Conservation (phyloP, 92 coral and sea anemone species). For the Virgularia gustaviana region DNA sequence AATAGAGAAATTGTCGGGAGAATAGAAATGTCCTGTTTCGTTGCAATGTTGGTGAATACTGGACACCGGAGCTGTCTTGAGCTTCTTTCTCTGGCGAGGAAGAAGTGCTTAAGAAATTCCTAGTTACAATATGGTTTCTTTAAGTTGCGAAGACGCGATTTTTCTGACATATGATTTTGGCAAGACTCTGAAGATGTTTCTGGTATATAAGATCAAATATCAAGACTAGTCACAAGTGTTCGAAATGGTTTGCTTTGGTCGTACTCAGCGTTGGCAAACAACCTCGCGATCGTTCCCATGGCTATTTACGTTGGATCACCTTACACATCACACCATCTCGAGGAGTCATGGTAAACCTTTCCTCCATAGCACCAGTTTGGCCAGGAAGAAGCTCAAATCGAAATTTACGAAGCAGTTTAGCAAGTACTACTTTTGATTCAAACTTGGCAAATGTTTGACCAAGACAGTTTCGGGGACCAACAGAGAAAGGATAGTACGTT, state of each 20-base stretch:
- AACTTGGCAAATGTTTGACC: constrained; percentile 33
- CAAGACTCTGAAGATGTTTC: constrained; percentile 4
- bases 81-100: too few species aligned
- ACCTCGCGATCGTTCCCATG: neutral
- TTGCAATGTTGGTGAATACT: too few species aligned
- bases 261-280: neutral
- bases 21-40: too few species aligned
- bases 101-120: too few species aligned
- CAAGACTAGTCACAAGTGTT: too few species aligned
- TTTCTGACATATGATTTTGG: too few species aligned
- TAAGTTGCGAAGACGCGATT: too few species aligned
- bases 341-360: constrained; percentile 8
- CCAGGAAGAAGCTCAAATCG: constrained; percentile 23
- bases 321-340: constrained; percentile 37
- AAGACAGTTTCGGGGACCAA: constrained; percentile 31
- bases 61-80: too few species aligned
- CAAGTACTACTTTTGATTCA: constrained; percentile 27
- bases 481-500: constrained; percentile 27
- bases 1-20: too few species aligned
- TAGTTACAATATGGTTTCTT: too few species aligned
- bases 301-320: constrained; percentile 13
- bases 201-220: too few species aligned
- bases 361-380: constrained; percentile 13
- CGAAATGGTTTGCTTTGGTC: too few species aligned
- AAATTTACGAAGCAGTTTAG: constrained; percentile 9